Percentiles rank a stretch among this genome's conserved stretches.
Evolutionary conservation across 23 tunicate species (phyloP).

Genomic region (Styela clava): DNA sequence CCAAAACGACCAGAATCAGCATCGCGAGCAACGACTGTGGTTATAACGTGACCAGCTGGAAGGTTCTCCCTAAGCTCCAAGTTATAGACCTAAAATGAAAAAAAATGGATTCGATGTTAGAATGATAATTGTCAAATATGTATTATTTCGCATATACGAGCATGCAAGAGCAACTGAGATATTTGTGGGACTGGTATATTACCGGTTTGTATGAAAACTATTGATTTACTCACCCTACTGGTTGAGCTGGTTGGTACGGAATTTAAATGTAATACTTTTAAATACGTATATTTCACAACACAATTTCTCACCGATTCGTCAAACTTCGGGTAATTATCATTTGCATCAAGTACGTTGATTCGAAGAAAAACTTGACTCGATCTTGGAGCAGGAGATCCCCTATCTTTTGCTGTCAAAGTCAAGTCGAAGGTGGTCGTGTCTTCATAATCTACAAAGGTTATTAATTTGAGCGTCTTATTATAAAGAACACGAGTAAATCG

Average conservation of each 20-base stretch:
- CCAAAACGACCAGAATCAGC: slow-evolving; percentile 53
- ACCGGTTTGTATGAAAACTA: too few relatives aligned
- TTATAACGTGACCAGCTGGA: slow-evolving; percentile 33
- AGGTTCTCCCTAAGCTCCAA: slow-evolving; percentile 40
- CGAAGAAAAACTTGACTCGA: slow-evolving; percentile 32
- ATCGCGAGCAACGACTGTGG: slow-evolving; percentile 68
- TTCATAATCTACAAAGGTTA: slow-evolving; percentile 55
- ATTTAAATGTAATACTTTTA: too few relatives aligned
- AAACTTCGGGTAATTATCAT: slow-evolving; percentile 76
- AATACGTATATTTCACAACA: too few relatives aligned
- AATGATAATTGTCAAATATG: too few relatives aligned
- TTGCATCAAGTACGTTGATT: slow-evolving; percentile 55
- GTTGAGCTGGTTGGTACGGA: too few relatives aligned
- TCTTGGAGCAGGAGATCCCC: slow-evolving; percentile 50
- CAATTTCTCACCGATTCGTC: slow-evolving; percentile 53
- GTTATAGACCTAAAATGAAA: slow-evolving; percentile 28
- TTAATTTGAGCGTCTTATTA: not conserved
- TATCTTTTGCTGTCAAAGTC: slow-evolving; percentile 53
- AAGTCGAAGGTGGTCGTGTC: slow-evolving; percentile 16
- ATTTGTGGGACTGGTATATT: too few relatives aligned
- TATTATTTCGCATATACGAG: too few relatives aligned
- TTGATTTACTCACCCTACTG: too few relatives aligned
- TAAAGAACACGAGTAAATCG: not conserved
- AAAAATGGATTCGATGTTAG: not conserved
- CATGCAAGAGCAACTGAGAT: too few relatives aligned